A percentile compares a stretch with the other conserved stretches of the same genome.
These are phyloP conservation scores for Apogon talboti DNA, from an alignment of 2,797 vertebrate species.

Conservation along the genomic window DNA sequence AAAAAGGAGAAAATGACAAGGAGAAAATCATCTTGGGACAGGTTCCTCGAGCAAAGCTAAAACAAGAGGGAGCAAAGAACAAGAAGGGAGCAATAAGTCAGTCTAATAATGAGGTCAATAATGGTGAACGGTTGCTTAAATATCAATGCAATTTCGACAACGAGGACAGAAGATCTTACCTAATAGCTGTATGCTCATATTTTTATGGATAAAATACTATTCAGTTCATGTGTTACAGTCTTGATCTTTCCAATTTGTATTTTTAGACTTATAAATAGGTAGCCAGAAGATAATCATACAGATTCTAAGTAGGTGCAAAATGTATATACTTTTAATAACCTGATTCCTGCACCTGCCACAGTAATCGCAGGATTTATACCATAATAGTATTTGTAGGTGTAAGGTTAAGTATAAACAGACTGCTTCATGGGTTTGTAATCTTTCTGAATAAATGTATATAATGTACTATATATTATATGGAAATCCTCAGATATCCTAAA, in stretches of 20 bases:
- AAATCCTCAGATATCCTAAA: neutral
- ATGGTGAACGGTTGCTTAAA: constrained; percentile 1
- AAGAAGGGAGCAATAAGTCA: constrained; percentile 4
- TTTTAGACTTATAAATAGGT: too few species aligned
- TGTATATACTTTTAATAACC: neutral
- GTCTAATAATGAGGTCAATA: constrained; percentile 22
- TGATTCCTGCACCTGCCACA: too few species aligned
- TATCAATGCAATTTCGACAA: neutral
- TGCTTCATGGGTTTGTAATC: neutral
- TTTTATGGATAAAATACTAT: too few species aligned
- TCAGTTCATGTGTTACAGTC: too few species aligned
- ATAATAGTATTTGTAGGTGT: neutral
- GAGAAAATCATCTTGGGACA: constrained; percentile 73
- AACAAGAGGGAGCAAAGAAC: constrained; percentile 41
- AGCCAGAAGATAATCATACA: too few species aligned
- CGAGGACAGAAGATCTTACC: neutral
- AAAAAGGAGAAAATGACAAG: too few species aligned
- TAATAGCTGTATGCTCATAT: too few species aligned
- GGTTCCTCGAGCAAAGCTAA: constrained; percentile 85
- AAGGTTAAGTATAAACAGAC: neutral
- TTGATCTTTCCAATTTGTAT: too few species aligned
- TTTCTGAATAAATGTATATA: neutral
- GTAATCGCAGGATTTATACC: too few species aligned
- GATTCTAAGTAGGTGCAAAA: neutral
- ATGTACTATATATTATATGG: too few species aligned